Percentiles rank a stretch among this genome's conserved stretches.
Evolutionary conservation across 64 coral and sea anemone species (phyloP).

Genomic region (Porites lutea): DNA sequence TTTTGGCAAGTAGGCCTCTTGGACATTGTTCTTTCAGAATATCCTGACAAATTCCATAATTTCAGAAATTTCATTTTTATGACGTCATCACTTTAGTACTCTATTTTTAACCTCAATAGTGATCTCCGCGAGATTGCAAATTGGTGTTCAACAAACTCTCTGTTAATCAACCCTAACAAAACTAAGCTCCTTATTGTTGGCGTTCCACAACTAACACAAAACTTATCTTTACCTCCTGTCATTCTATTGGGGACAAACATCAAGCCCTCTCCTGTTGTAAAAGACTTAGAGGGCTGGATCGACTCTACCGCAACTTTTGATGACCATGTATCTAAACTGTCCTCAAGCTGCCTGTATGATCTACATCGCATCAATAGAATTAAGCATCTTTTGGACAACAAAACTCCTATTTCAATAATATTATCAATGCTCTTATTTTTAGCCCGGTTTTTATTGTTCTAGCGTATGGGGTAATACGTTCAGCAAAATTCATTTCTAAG

Average conservation of each 20-base stretch:
- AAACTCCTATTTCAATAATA: background rate
- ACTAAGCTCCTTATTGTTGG: background rate
- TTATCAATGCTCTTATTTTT: background rate
- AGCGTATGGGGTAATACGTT: no score
- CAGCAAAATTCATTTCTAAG: no score
- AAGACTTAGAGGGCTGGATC: slow-evolving; percentile 38
- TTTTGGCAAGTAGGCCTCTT: no score
- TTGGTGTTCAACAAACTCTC: no score
- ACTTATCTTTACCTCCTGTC: slow-evolving; percentile 8
- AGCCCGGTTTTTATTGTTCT: background rate
- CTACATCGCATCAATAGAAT: no score
- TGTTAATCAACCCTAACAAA: no score
- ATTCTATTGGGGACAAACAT: slow-evolving; percentile 15
- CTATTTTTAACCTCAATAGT: no score
- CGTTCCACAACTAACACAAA: slow-evolving; percentile 1
- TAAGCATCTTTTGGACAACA: background rate
- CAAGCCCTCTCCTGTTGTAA: background rate
- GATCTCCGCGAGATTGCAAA: no score
- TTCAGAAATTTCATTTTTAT: no score
- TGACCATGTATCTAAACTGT: slow-evolving; percentile 27
- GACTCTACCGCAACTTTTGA: slow-evolving; percentile 21
- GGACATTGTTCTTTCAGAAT: no score
- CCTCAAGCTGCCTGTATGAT: background rate
- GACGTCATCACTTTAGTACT: no score
- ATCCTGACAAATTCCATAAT: no score